Percentiles rank a stretch among this genome's conserved stretches.
Conservation (phyloP, 2,888 invertebrate species). For the Tiliacea citrago region DNA sequence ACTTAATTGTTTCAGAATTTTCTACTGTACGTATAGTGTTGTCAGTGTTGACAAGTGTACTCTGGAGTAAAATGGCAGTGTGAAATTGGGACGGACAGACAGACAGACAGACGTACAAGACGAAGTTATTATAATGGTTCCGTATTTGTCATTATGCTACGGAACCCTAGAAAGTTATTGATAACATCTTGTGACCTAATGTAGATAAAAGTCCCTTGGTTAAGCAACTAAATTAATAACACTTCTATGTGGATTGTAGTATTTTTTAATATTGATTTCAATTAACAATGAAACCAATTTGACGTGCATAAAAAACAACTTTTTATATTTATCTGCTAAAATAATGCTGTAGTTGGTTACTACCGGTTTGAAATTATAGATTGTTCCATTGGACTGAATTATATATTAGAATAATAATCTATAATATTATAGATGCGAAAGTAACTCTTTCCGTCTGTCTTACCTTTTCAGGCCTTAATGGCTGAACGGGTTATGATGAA, state of each 20-base stretch:
- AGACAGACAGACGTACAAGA: too few species aligned
- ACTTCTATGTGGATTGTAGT: not conserved
- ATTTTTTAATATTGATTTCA: not conserved
- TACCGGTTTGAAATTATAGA: too few species aligned
- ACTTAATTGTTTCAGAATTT: not conserved
- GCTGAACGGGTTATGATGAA: not conserved
- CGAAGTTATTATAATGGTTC: not conserved
- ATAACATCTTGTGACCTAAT: not conserved
- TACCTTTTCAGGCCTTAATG: not conserved
- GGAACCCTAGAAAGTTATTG: not conserved
- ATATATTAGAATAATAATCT: too few species aligned
- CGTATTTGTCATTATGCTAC: not conserved
- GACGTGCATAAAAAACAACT: not conserved
- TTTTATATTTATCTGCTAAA: too few species aligned
- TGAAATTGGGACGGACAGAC: not conserved
- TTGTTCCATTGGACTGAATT: too few species aligned
- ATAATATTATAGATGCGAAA: not conserved
- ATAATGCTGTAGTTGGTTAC: not conserved
- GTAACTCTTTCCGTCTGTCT: not conserved
- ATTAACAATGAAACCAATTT: not conserved
- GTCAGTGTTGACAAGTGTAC: too few species aligned
- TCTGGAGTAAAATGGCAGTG: not conserved
- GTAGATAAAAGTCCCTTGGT: not conserved
- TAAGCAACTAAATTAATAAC: not conserved
- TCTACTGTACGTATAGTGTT: too few species aligned